Evolutionary conservation across 2,113 vertebrate species (phyloP), one percentile per base, ranked within the genome.

Genomic region (Benitochromis conjunctus): DNA sequence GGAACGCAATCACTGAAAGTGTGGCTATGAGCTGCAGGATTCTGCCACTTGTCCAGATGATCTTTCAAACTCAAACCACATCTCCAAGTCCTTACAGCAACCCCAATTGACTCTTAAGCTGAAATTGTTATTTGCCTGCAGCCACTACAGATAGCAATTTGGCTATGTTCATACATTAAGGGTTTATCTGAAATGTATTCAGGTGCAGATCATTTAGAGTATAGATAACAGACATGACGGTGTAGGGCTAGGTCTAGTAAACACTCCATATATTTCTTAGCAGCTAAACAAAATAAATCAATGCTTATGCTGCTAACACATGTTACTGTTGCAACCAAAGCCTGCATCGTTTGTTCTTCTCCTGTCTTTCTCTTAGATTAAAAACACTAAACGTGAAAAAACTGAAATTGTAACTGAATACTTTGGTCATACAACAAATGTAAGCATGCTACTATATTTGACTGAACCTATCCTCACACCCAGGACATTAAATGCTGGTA

Each of bases 71-170:
- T 18, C 41, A 74, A 56, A 79, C 48, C 46, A 3, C 12, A 9
- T 81, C 54, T 46, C 24, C 31, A 82, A 89, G 77, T 83, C 57
- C 71, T 83, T 69, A 31, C 14, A 51, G 36, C 38, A 88, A 82
- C 43, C 56, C 76, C 64, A 71, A 54, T 79, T 78, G 88, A 86
- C 80, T 76, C 85, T 79, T 29, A 60, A 66, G 19, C 62, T 62
- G 64, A 2, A 76, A 84, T 86, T 80, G 26, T 81, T 81, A 34
- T 81, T 66, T 79, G 53, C 80, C 56, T 57, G 76, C 48, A 78
- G 76, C 43, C 21, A 60, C 62, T 46, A 36, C 84, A 88, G 64
- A 82, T 74, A 69, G 31, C 9, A 76, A 53, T 83, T 46, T 74
- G 51, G 2, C 26, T 57, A 21, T 56, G 64, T 26, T 69, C 9